phyloP scores from a whole-genome alignment of 2,113 vertebrate genomes.

The Boulengeromyrus knoepffleri region DNA sequence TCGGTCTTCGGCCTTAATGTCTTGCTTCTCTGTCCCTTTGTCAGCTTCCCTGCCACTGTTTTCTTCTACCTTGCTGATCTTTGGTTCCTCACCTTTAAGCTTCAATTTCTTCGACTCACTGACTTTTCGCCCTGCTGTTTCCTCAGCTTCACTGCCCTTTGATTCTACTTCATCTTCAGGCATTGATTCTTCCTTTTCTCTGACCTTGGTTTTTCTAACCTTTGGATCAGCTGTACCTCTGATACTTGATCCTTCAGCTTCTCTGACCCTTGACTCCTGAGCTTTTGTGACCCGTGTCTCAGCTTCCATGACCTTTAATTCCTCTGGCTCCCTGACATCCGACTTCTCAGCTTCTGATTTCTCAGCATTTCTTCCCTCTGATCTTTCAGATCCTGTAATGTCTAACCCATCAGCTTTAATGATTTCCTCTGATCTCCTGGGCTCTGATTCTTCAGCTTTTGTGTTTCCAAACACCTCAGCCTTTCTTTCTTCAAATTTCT shows the following conservation, averaged over 20 bases:
- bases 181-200: neutral
- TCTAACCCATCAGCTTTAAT: neutral
- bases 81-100: neutral
- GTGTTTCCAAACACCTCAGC: constrained; percentile 13
- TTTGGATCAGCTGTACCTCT: neutral
- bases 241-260: neutral
- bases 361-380: neutral
- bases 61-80: neutral
- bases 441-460: neutral
- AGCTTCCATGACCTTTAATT: neutral
- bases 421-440: neutral
- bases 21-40: neutral
- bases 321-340: neutral
- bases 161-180: neutral
- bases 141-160: neutral
- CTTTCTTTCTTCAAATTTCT: constrained; percentile 37
- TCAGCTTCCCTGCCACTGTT: neutral
- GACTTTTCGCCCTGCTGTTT: neutral
- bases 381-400: constrained; percentile 1
- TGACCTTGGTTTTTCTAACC: neutral
- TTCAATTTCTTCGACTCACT: neutral
- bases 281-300: neutral
- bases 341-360: neutral
- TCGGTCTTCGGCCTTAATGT: neutral
- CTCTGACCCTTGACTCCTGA: neutral